A percentile compares a stretch with the other conserved stretches of the same genome.
Evolutionary conservation across 2,888 invertebrate species (phyloP).

Genomic region (Euspilapteryx auroguttella): DNA sequence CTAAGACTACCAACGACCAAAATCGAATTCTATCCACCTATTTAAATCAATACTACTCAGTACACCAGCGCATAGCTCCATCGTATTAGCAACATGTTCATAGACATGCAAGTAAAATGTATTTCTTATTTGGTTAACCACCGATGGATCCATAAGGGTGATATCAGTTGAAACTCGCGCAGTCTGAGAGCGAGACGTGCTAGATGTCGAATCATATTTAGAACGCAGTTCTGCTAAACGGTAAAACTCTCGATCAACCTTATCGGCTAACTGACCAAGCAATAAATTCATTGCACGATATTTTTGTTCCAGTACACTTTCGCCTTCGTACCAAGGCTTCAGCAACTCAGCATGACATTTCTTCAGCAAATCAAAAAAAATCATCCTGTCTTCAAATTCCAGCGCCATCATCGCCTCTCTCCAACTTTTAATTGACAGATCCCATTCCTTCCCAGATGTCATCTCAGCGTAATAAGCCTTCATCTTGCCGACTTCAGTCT

Average conservation of each 20-base stretch:
- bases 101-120: constrained; percentile 28
- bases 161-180: neutral
- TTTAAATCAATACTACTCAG: constrained; percentile 40
- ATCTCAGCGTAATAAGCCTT: constrained; percentile 26
- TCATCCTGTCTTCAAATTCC: constrained; percentile 35
- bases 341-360: constrained; percentile 23
- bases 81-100: constrained; percentile 22
- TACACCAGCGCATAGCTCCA: constrained; percentile 32
- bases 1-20: constrained; percentile 15
- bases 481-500: constrained; percentile 35
- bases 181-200: neutral
- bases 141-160: neutral
- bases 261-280: constrained; percentile 23
- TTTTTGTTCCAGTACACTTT: constrained; percentile 24
- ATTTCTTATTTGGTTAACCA: constrained; percentile 12
- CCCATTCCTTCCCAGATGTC: constrained; percentile 21
- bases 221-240: constrained; percentile 13
- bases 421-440: constrained; percentile 35
- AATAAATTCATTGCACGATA: constrained; percentile 22
- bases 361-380: constrained; percentile 23
- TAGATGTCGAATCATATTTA: too few relatives aligned
- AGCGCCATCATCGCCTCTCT: constrained; percentile 29
- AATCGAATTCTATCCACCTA: constrained; percentile 43
- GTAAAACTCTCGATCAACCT: constrained; percentile 25
- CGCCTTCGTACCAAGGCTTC: constrained; percentile 36